Base-by-base conservation (phyloP, 2,797 vertebrate genomes). In the Hippocampus kuda region DNA sequence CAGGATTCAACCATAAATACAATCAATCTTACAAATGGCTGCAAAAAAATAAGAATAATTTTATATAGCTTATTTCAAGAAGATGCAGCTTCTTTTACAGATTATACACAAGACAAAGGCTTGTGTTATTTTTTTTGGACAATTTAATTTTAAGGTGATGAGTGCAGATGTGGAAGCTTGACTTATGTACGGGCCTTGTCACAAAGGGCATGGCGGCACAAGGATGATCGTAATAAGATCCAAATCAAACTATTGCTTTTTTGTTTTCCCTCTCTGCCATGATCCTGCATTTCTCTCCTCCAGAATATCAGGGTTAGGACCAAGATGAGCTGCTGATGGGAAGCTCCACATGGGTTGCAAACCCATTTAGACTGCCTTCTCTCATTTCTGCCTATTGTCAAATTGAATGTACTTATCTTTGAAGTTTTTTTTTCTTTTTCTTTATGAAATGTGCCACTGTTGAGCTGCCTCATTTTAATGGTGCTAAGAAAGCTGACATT, bases 401-500 rank as follows among this genome's bases (percentile, higher is more conserved):
- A 88, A 93, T 91, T 96, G 96, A 98, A 98, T 98, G 95, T 97
- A 97, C 89, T 93, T 92, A 88, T 93, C 91, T 38, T 38, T 20
- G 49, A 10, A 30, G 62, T 71, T 71, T 71, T 68, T 56, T 48
- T 34, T 67, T 66, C 20, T 22, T 67, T 72, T 30, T 81, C 51
- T 38, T 75, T 72, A 8, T 30, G 85, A 85, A 85, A 86, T 77
- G 94, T 95, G 94, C 94, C 95, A 96, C 93, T 92, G 93, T 93
- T 93, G 89, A 94, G 93, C 94, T 94, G 93, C 92, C 93, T 93
- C 92, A 92, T 94, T 90, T 94, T 94, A 93, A 93, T 94, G 95
- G 95, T 97, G 95, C 95, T 98, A 94, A 93, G 89, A 91, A 90
- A 90, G 89, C 84, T 84, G 84, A 89, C 80, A 79, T 83, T 81